phyloP scores from a whole-genome alignment of 2,888 invertebrate species.

The Drosophila fulvimacula region DNA sequence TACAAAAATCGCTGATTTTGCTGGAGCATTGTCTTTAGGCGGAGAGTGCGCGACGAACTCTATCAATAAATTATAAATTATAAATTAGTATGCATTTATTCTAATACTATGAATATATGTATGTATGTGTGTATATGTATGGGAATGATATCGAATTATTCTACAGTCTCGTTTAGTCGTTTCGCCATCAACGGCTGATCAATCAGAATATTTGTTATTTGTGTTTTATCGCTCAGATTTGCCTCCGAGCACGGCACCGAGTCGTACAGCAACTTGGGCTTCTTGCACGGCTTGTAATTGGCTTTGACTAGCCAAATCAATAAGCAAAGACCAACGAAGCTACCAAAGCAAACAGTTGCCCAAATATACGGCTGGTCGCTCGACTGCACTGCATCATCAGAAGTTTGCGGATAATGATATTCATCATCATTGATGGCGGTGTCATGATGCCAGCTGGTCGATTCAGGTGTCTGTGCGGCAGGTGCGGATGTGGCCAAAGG shows the following conservation, averaged over 20 bases:
- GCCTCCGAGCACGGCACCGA: conserved; percentile 80
- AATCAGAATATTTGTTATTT: conserved; percentile 3
- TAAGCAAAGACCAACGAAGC: background rate
- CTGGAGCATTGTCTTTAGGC: conserved; percentile 55
- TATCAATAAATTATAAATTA: conserved; percentile 18
- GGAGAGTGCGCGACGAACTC: conserved; percentile 23
- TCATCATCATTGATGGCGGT: conserved; percentile 30
- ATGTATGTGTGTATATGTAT: background rate
- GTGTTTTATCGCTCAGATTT: conserved; percentile 64
- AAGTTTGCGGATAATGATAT: conserved; percentile 34
- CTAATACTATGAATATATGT: conserved; percentile 11
- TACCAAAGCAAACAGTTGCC: background rate
- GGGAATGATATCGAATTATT: conserved; percentile 22
- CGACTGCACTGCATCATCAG: background rate
- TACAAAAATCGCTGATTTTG: conserved; percentile 39
- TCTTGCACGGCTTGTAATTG: conserved; percentile 12
- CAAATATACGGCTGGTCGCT: background rate
- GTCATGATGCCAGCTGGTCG: conserved; percentile 56
- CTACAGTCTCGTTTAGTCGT: conserved; percentile 28
- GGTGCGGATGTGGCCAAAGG: conserved; percentile 49
- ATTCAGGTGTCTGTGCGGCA: conserved; percentile 53
- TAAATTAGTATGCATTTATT: conserved; percentile 9
- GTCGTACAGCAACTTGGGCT: conserved; percentile 62
- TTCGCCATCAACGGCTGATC: conserved; percentile 8
- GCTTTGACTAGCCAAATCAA: background rate